Conservation (phyloP, 2,113 vertebrate genomes). For the Choloepus hoffmanni region DNA sequence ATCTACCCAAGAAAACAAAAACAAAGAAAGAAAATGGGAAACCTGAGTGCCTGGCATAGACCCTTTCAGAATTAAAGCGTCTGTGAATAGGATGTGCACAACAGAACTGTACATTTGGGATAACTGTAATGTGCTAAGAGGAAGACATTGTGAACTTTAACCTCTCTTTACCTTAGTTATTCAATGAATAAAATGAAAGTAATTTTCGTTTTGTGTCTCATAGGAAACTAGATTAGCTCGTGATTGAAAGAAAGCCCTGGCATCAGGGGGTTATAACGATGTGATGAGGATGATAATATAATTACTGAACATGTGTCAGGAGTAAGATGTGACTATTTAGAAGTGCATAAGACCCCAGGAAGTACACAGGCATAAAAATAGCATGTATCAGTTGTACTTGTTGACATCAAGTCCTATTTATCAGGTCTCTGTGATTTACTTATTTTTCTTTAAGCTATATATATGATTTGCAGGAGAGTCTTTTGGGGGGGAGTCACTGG, state of each 20-base stretch:
- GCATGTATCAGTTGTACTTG: not conserved
- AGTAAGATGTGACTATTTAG: not conserved
- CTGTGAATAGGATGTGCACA: not conserved
- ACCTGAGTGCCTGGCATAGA: slow-evolving; percentile 29
- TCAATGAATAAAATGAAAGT: not conserved
- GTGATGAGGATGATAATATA: slow-evolving; percentile 29
- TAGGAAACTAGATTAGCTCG: slow-evolving; percentile 39
- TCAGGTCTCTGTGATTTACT: slow-evolving; percentile 24
- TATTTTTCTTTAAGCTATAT: slow-evolving; percentile 1
- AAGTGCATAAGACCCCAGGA: not conserved
- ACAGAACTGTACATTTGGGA: not conserved
- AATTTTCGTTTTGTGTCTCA: slow-evolving; percentile 24
- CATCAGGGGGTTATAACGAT: not conserved
- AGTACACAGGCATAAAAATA: not conserved
- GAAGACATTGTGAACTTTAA: not conserved
- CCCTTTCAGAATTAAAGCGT: slow-evolving; percentile 10
- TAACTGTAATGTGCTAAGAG: not conserved
- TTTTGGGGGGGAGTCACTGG: not conserved
- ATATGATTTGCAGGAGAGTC: not conserved
- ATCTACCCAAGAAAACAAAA: slow-evolving; percentile 78
- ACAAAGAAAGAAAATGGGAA: slow-evolving; percentile 60
- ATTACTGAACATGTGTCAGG: slow-evolving; percentile 13
- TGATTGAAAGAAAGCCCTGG: slow-evolving; percentile 45
- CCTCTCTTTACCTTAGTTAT: slow-evolving; percentile 38
- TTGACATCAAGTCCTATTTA: slow-evolving; percentile 2